Conservation (phyloP, 2,797 vertebrate genomes). For the Carcharodon carcharias region DNA sequence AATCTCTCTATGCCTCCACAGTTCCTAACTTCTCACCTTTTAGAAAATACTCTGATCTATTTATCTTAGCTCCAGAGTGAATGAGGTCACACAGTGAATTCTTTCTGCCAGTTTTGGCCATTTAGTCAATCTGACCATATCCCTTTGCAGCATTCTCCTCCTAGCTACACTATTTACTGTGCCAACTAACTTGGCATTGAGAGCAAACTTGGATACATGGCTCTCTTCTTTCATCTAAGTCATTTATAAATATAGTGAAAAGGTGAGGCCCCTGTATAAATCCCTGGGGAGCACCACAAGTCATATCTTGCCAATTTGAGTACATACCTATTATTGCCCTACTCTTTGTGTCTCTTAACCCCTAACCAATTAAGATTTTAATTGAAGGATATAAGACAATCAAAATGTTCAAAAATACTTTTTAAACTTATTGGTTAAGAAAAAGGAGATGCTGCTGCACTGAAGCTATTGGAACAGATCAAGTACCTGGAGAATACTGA, state of each 20-base stretch:
- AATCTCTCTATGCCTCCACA: not conserved
- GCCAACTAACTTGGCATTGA: not conserved
- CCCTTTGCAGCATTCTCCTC: not conserved
- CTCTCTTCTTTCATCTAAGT: not conserved
- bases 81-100: not conserved
- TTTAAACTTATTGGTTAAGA: not conserved
- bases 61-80: not conserved
- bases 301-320: not conserved
- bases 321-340: not conserved
- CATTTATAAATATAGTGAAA: not conserved
- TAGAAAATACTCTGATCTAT: not conserved
- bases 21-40: not conserved
- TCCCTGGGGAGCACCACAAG: not conserved
- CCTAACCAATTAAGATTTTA: slow-evolving; percentile 8
- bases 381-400: not conserved
- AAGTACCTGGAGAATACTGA: not conserved
- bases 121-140: not conserved
- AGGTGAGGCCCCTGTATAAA: not conserved
- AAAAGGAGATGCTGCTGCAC: not conserved
- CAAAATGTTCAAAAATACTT: not conserved
- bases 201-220: not conserved
- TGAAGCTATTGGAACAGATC: not conserved
- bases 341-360: not conserved
- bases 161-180: not conserved
- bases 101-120: too few species aligned